A percentile compares a stretch with the other conserved stretches of the same genome.
These are phyloP conservation scores for Lepidochitona cinerea DNA, from an alignment of 2,888 invertebrate genomes.

Conservation along the genomic window DNA sequence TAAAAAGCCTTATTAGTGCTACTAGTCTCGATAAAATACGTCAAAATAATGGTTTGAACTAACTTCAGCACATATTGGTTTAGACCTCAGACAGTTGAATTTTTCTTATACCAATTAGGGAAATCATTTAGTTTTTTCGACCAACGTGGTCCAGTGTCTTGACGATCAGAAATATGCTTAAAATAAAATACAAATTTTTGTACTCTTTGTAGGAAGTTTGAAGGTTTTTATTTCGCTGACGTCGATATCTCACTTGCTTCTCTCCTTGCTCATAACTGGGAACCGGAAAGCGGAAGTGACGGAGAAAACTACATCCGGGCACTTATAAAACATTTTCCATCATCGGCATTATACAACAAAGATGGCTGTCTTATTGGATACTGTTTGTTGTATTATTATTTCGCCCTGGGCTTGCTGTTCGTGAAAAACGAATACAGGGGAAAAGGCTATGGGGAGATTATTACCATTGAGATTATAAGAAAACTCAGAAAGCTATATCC, in stretches of 20 bases:
- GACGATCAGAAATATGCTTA: too few relatives aligned
- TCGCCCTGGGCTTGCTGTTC: neutral
- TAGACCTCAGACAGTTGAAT: too few relatives aligned
- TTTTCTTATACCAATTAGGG: too few relatives aligned
- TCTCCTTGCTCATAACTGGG: neutral
- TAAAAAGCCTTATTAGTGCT: too few relatives aligned
- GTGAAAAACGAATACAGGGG: neutral
- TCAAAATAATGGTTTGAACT: too few relatives aligned
- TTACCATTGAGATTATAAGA: neutral
- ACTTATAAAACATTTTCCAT: neutral
- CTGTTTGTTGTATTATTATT: neutral
- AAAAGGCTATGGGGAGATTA: neutral
- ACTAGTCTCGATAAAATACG: too few relatives aligned
- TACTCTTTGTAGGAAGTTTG: too few relatives aligned
- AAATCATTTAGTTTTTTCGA: too few relatives aligned
- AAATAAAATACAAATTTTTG: too few relatives aligned
- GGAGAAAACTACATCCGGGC: neutral
- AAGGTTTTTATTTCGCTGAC: too few relatives aligned
- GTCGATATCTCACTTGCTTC: neutral
- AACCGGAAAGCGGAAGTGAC: neutral
- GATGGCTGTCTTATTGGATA: neutral
- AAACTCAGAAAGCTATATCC: neutral
- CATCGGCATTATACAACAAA: neutral
- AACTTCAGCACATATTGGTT: too few relatives aligned
- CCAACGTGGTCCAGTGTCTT: too few relatives aligned